Base-by-base conservation (phyloP, 2,797 vertebrate species). In the Gymnoscopelus braueri region DNA sequence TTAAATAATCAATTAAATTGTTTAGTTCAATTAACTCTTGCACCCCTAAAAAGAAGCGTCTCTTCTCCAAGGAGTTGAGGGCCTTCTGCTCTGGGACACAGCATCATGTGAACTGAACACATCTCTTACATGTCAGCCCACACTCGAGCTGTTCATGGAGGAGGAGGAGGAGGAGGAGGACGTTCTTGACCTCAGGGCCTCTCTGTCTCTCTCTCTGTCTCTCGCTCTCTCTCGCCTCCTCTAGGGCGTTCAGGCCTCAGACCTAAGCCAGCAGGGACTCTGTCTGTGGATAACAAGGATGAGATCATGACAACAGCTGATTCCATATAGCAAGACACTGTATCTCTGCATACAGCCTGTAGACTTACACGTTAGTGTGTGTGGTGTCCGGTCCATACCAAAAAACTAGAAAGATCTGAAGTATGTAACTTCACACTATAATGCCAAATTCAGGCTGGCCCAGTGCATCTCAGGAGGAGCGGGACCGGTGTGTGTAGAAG, bases 281-380 rank as follows among this genome's bases (percentile, higher is more conserved):
- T 58, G 60, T 12, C 4, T 3, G 53, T 35, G 71, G 77, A 88
- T 84, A 80, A 81, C 56, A 57, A n/a, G 15, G 11, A 54, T 87
- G 86, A 86, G 78, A 79, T 89, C 83, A 87, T 67, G 24, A 74
- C 82, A 70, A 56, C 50, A 72, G 47, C 29, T 74, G 84, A 87
- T 83, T 74, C 14, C 48, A 39, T 66, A 61, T 54, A 52, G n/a
- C 39, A 32, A 60, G 44, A 19, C n/a, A 29, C 65, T 29, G 65
- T 55, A 57, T 11, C 12, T 50, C 0, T 23, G 39, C 14, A 19
- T 2, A 1, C 5, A 39, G 24, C 8, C 48, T 19, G 1, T 15
- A 64, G 54, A 50, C 48, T 51, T 1, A n/a, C 50, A 4, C 49
- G 12, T 50, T 11, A 49, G 10, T 50, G 14, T 51, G n/a, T 51